A percentile compares a stretch with the other conserved stretches of the same genome.
Conservation (phyloP, 2,113 vertebrate genomes). For the Lophotis ruficrista region DNA sequence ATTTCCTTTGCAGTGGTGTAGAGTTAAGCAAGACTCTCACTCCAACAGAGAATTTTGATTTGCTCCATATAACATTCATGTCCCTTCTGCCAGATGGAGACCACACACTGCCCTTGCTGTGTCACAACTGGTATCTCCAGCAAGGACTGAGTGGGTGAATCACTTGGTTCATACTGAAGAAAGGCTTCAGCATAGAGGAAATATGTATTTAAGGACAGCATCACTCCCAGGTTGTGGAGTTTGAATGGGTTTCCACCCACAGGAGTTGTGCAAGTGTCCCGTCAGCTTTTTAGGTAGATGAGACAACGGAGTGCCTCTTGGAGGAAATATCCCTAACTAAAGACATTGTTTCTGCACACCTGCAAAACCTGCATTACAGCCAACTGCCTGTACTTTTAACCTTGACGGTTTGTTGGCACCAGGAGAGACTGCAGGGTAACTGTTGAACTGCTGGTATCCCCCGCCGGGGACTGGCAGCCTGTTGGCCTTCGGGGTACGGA, state of each 20-base stretch:
- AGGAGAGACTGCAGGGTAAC: neutral
- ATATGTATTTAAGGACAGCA: neutral
- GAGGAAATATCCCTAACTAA: neutral
- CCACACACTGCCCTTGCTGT: neutral
- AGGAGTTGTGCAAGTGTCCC: neutral
- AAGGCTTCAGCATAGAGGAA: neutral
- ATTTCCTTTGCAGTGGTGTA: neutral
- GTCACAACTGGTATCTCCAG: neutral
- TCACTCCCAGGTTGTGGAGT: neutral
- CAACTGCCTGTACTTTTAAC: neutral
- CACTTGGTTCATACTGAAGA: rapidly evolving
- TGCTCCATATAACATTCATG: neutral
- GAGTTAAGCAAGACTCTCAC: neutral
- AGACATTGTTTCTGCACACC: neutral
- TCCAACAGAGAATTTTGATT: neutral
- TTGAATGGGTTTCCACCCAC: neutral
- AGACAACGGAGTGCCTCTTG: neutral
- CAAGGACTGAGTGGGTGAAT: neutral
- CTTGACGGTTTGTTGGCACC: neutral
- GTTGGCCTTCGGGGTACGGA: neutral
- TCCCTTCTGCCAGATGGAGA: neutral
- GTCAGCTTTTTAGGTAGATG: neutral
- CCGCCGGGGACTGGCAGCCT: rapidly evolving
- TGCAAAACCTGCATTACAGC: neutral
- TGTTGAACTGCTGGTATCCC: rapidly evolving